Conservation (phyloP, 1,140 invertebrate species). For the Zophobas atratus region DNA sequence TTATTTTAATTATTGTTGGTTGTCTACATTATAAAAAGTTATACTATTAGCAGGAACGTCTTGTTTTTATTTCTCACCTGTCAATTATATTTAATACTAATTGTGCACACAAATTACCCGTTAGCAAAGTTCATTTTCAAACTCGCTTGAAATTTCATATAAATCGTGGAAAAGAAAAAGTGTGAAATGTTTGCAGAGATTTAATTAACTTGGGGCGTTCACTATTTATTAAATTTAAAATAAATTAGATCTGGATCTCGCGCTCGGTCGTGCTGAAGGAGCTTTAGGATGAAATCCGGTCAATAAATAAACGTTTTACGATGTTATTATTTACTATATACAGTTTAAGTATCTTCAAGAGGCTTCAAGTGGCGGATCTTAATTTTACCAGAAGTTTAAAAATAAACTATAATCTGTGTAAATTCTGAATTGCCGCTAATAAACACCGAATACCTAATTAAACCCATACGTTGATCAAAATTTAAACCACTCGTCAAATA, state of each 20-base stretch:
- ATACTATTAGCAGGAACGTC: too few relatives aligned
- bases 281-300: neutral
- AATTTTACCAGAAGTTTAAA: constrained; percentile 25
- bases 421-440: constrained; percentile 2
- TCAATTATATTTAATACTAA: too few relatives aligned
- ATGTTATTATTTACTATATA: constrained; percentile 22
- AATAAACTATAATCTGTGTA: constrained; percentile 25
- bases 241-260: too few relatives aligned
- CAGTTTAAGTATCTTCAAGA: constrained; percentile 11
- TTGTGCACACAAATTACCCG: too few relatives aligned
- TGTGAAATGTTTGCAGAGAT: too few relatives aligned
- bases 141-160: too few relatives aligned
- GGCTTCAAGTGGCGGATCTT: constrained; percentile 2
- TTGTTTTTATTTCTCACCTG: too few relatives aligned
- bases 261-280: neutral
- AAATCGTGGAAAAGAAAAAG: too few relatives aligned
- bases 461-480: neutral
- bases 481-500: neutral
- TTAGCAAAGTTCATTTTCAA: too few relatives aligned
- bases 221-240: too few relatives aligned
- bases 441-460: neutral
- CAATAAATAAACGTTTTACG: constrained; percentile 18
- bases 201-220: neutral
- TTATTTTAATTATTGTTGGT: too few relatives aligned
- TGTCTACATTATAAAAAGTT: too few relatives aligned